These are phyloP conservation scores for Synanceia verrucosa DNA, from an alignment of 2,797 vertebrate species.

Conservation along the genomic window DNA sequence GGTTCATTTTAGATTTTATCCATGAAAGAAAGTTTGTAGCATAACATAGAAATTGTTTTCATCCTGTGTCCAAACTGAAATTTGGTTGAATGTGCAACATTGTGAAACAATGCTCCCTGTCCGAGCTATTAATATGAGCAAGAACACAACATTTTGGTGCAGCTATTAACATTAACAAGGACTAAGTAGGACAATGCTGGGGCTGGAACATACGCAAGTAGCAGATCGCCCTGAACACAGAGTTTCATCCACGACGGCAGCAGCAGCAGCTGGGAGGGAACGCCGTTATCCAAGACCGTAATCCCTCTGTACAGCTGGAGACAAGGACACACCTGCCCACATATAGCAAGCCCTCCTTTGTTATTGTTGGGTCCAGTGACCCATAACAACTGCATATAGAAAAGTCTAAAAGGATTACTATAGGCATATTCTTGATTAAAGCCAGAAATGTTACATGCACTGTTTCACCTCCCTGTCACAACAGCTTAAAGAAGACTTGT, in stretches of 20 bases:
- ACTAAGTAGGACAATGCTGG: slow-evolving; percentile 27
- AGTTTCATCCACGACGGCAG: slow-evolving; percentile 22
- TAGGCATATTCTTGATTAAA: not conserved
- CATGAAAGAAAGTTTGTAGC: not conserved
- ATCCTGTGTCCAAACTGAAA: not conserved
- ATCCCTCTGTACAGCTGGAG: slow-evolving; percentile 25
- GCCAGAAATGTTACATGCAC: not conserved
- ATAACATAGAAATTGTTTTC: not conserved
- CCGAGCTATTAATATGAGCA: slow-evolving; percentile 14
- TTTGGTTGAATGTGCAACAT: not conserved
- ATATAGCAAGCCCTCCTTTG: slow-evolving; percentile 6
- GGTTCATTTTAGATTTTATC: not conserved
- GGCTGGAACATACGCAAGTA: slow-evolving; percentile 41
- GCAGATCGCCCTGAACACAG: slow-evolving; percentile 33
- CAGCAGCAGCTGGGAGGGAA: slow-evolving; percentile 37
- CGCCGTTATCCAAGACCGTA: slow-evolving; percentile 38
- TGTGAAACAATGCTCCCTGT: not conserved
- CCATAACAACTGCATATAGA: slow-evolving; percentile 11
- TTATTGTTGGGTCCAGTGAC: slow-evolving; percentile 31
- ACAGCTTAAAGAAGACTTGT: too few relatives aligned
- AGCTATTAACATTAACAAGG: slow-evolving; percentile 22
- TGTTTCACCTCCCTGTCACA: not conserved
- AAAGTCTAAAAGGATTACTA: slow-evolving; percentile 3
- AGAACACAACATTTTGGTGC: slow-evolving; percentile 36
- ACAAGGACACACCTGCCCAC: slow-evolving; percentile 53